phyloP scores from a whole-genome alignment of 2,797 vertebrate species.

The Gephyroberyx darwinii region DNA sequence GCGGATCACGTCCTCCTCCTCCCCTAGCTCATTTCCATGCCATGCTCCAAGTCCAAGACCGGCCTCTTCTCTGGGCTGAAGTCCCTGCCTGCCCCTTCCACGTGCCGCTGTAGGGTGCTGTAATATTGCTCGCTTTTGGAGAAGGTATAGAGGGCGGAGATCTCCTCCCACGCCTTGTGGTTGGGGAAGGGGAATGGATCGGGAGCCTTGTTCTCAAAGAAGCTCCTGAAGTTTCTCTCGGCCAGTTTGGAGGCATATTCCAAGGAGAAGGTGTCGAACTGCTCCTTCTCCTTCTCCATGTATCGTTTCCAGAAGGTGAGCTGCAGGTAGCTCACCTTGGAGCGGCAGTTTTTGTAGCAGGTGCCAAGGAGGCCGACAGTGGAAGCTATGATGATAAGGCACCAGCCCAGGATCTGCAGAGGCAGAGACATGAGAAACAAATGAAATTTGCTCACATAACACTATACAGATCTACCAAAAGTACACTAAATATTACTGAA shows the following conservation, averaged over 20 bases:
- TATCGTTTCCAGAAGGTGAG: slow-evolving; percentile 90
- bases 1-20: no score
- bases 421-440: neutral
- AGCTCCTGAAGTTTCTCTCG: slow-evolving; percentile 88
- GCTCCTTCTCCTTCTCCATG: slow-evolving; percentile 86
- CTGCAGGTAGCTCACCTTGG: slow-evolving; percentile 92
- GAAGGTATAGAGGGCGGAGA: slow-evolving; percentile 86
- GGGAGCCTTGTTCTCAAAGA: slow-evolving; percentile 89
- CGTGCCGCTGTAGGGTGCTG: slow-evolving; percentile 89
- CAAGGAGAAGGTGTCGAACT: slow-evolving; percentile 82
- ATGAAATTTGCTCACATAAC: neutral
- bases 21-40: slow-evolving; percentile 54
- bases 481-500: no score
- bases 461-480: no score
- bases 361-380: slow-evolving; percentile 82
- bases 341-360: slow-evolving; percentile 89
- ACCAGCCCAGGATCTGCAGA: slow-evolving; percentile 91
- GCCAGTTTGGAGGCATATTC: slow-evolving; percentile 89
- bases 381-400: slow-evolving; percentile 82
- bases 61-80: slow-evolving; percentile 71
- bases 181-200: slow-evolving; percentile 84
- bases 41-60: slow-evolving; percentile 68
- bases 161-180: slow-evolving; percentile 91
- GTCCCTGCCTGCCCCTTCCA: slow-evolving; percentile 79
- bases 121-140: slow-evolving; percentile 84